Evolutionary conservation across 2,113 vertebrate species (phyloP), one percentile per base, ranked within the genome.

Genomic region (Ammodytes dubius): DNA sequence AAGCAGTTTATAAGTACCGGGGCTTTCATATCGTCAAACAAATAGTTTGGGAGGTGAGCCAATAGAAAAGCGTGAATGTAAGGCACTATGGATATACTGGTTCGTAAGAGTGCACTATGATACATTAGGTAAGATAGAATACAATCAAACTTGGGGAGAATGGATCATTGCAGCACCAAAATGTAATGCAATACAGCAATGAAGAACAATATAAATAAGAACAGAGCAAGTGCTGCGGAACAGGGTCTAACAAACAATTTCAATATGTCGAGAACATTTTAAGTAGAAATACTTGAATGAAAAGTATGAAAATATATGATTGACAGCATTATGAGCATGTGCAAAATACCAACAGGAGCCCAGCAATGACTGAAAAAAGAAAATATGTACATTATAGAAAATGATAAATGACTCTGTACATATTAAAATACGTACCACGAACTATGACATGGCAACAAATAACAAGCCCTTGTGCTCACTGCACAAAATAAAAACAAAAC

Each of bases 401-500:
- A 88, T n/a, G 13, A 27, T 27, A 27, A 58, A 58, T 11, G 19
- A 79, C 35, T 76, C 67, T 78, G 67, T 72, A 76, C 68, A 79
- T 81, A 66, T 77, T 59, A 74, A 61, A 82, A 77, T 60, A 61
- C 19, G 72, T 90, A 92, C 79, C 80, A 61, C 58, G 82, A 84
- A 64, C 67, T 59, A 71, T 52, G 27, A 77, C 94, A 96, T 93
- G 93, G 91, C 95, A 96, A 82, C 1, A 46, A 77, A 69, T 46
- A 70, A 82, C 39, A 76, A 96, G 95, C 95, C 93, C 95, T 96
- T 94, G 46, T 95, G 91, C 96, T 27, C 95, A 94, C 90, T 39
- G 95, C 27, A 96, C 84, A 95, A 95, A 95, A 91, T 92, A 94
- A 95, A 96, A 90, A 95, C 95, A 93, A 95, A 27, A 27, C 27